Percentiles rank a stretch among this genome's conserved stretches.
Evolutionary conservation across 2,888 invertebrate genomes (phyloP).

Genomic region (Epinotia bilunana): DNA sequence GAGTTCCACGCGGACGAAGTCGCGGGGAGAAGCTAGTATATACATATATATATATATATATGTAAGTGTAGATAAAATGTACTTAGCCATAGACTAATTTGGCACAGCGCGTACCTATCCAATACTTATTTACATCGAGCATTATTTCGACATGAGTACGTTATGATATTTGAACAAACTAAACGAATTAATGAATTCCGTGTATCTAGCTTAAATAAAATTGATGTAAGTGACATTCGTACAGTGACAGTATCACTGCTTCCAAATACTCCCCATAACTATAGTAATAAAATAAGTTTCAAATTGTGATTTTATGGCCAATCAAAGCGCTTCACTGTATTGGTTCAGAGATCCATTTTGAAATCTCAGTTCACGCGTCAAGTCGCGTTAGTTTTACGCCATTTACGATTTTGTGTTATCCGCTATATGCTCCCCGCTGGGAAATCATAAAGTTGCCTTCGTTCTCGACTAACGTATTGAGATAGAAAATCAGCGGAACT

Average conservation of each 20-base stretch:
- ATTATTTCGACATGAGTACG: too few species aligned
- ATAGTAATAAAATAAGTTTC: not conserved
- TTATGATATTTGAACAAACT: too few species aligned
- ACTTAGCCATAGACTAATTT: too few species aligned
- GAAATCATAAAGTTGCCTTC: constrained; percentile 44
- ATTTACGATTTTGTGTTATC: constrained; percentile 38
- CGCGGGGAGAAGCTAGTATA: too few species aligned
- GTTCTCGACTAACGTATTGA: constrained; percentile 26
- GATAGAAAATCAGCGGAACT: constrained; percentile 39
- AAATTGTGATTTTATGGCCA: not conserved
- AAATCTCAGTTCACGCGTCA: constrained; percentile 31
- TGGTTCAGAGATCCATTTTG: constrained; percentile 11
- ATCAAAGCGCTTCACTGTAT: not conserved
- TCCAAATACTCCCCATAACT: not conserved
- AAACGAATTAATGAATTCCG: too few species aligned
- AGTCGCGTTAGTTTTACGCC: constrained; percentile 34
- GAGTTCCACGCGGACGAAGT: too few species aligned
- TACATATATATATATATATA: too few species aligned
- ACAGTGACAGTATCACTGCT: not conserved
- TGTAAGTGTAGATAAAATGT: too few species aligned
- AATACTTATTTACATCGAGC: too few species aligned
- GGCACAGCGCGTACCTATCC: too few species aligned
- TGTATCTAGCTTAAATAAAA: too few species aligned
- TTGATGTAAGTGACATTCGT: too few species aligned
- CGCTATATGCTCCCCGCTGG: constrained; percentile 38